Evolutionary conservation across 2,888 invertebrate species (phyloP).

Genomic region (Drosophila pseudotalamancana): DNA sequence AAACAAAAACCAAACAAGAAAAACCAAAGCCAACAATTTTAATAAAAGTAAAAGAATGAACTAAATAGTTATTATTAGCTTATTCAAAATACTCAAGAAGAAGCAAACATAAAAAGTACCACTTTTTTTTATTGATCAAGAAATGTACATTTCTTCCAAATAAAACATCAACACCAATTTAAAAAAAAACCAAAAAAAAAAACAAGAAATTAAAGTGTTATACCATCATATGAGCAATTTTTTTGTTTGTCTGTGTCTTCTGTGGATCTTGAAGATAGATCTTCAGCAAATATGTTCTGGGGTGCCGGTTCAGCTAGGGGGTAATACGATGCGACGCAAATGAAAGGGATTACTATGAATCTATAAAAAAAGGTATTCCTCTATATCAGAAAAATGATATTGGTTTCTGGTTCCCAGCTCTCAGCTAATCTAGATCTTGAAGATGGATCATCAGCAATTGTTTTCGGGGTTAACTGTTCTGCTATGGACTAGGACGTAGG

Average conservation of each 20-base stretch:
- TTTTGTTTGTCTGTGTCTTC: conserved; percentile 52
- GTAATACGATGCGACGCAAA: no score
- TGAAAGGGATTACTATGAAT: no score
- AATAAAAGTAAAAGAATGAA: conserved; percentile 78
- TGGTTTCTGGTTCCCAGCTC: no score
- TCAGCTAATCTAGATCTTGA: no score
- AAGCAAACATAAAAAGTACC: conserved; percentile 50
- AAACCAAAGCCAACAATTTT: conserved; percentile 74
- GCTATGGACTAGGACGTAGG: no score
- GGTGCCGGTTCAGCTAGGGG: no score
- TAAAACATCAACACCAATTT: conserved; percentile 65
- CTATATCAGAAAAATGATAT: no score
- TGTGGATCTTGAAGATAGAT: background rate
- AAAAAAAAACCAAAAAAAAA: conserved; percentile 30
- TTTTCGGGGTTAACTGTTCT: no score
- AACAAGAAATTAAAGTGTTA: conserved; percentile 69
- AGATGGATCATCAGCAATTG: no score
- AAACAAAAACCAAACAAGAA: conserved; percentile 70
- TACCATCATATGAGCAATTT: conserved; percentile 66
- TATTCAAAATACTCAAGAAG: conserved; percentile 69
- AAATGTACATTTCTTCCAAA: conserved; percentile 74
- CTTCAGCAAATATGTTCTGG: background rate
- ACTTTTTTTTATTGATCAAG: conserved; percentile 68
- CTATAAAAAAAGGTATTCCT: no score
- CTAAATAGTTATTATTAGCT: conserved; percentile 83